Base-by-base conservation (phyloP, 1,140 invertebrate species). In the Listronotus bonariensis region DNA sequence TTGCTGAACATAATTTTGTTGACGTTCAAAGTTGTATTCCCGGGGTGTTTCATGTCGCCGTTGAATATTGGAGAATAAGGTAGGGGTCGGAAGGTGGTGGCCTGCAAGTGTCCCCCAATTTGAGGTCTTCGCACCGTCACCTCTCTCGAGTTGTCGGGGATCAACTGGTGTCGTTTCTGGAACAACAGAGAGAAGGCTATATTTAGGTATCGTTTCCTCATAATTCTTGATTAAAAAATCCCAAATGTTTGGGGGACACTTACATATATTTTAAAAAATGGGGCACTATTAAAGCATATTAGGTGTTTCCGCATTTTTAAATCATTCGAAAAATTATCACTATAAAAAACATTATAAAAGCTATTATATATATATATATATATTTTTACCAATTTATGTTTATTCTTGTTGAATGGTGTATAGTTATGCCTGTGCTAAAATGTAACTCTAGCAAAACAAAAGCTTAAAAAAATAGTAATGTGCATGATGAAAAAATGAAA, bases 41-140 rank as follows among this genome's bases (percentile, higher is more conserved):
- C 49, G 51, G 17, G 42, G 15, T 49, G 15, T 45, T 68, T 59
- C 59, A 36, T 65, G 34, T 7, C 62, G 59, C 18, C 61, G 18
- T 52, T 57, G 53, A 36, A 65, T 45, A 14, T 54, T 18, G 43
- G 20, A 63, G 46, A 55, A 56, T 3, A 60, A 34, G 17, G 60
- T 62, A 11, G 68, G 63, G 77, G 77, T 11, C 77, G 72, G 59
- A 69, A 78, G 3, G 77, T 78, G 46, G 77, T 78, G 15, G 74
- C 64, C 56, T 76, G 71, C 59, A 77, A 67, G 57, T 76, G 70
- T 68, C 73, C 74, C 72, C 75, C 76, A 42, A 73, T 68, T 70
- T 69, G 63, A 60, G 62, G 69, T 53, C 63, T 66, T 56, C 34
- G 71, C 60, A 55, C 62, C 46, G 69, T 63, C 46, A 70, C 68